Conservation (phyloP, 2,888 invertebrate species). For the Scrobipalpa atriplicella region DNA sequence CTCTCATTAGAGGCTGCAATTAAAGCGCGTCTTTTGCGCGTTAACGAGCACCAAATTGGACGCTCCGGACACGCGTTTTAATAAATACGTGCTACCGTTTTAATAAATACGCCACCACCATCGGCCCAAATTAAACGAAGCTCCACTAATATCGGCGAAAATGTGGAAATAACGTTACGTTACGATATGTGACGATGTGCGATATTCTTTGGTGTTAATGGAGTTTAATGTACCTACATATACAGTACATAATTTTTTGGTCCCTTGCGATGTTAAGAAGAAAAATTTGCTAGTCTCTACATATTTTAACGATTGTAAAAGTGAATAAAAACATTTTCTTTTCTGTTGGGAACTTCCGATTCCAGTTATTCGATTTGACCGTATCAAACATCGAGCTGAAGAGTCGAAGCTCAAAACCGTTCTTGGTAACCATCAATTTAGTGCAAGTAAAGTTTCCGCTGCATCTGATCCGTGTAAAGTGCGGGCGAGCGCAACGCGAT, state of each 20-base stretch:
- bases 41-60: constrained; percentile 80
- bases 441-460: constrained; percentile 32
- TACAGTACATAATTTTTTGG: no score
- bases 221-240: neutral
- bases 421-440: neutral
- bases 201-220: neutral
- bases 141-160: constrained; percentile 8
- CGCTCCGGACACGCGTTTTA: constrained; percentile 65
- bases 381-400: neutral
- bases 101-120: neutral
- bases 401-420: neutral
- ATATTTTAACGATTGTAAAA: no score
- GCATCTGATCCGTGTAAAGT: constrained; percentile 59
- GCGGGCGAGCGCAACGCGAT: constrained; percentile 52
- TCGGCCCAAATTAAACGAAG: constrained; percentile 13
- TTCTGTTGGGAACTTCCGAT: neutral
- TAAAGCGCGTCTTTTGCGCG: constrained; percentile 79
- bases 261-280: no score
- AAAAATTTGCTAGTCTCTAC: no score
- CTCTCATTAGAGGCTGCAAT: constrained; percentile 80
- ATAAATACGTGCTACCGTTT: no score
- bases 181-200: neutral
- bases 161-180: constrained; percentile 1
- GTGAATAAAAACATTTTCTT: no score
- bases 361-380: neutral